Evolutionary conservation across 2,113 vertebrate species (phyloP).

Genomic region (Trinectes maculatus): DNA sequence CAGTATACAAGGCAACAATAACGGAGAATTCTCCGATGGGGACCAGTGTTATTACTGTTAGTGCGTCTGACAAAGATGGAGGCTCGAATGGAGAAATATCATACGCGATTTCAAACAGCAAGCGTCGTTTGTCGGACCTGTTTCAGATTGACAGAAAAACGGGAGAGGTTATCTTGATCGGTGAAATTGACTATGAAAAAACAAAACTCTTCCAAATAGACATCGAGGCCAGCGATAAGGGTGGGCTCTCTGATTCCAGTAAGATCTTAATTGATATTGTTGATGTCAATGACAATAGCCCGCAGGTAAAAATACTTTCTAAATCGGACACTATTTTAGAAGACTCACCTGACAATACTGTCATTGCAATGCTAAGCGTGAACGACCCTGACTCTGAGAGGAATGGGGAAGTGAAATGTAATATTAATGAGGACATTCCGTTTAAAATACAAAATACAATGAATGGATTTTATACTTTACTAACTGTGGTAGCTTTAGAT

Average conservation of each 20-base stretch:
- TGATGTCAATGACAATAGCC: constrained; percentile 84
- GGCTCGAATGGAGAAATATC: constrained; percentile 80
- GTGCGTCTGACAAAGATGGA: constrained; percentile 82
- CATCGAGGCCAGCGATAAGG: constrained; percentile 81
- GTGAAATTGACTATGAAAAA: constrained; percentile 83
- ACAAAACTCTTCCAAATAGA: constrained; percentile 67
- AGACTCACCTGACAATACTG: constrained; percentile 59
- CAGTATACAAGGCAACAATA: constrained; percentile 73
- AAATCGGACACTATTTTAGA: constrained; percentile 68
- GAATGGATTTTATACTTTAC: constrained; percentile 68
- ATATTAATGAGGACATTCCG: constrained; percentile 12
- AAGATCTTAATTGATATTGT: constrained; percentile 78
- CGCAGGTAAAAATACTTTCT: constrained; percentile 76
- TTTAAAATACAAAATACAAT: constrained; percentile 69
- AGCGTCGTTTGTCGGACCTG: constrained; percentile 31
- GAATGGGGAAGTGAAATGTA: constrained; percentile 68
- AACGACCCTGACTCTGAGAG: constrained; percentile 73
- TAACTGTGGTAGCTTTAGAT: constrained; percentile 61
- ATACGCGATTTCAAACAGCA: constrained; percentile 75
- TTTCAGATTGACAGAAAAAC: constrained; percentile 78
- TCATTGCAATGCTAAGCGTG: constrained; percentile 68
- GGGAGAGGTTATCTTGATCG: constrained; percentile 73
- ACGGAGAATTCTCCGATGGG: constrained; percentile 70
- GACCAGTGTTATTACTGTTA: constrained; percentile 64
- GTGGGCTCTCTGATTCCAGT: constrained; percentile 74